Evolutionary conservation across 2,797 vertebrate genomes (phyloP).

Genomic region (Novumbra hubbsi): DNA sequence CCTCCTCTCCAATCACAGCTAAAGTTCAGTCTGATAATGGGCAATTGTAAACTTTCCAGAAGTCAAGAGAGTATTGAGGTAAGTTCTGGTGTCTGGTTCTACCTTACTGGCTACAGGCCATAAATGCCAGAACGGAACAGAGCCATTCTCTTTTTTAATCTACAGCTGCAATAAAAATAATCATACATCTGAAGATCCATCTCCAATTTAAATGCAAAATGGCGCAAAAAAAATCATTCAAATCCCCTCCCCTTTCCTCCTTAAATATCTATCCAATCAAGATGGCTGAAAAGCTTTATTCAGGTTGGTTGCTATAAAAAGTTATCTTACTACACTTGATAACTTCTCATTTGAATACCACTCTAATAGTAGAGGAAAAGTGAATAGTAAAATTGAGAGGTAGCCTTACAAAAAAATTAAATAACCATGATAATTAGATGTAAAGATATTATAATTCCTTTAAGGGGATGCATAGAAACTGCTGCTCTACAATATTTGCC

Average conservation of each 20-base stretch:
- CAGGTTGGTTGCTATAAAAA: conserved; percentile 60
- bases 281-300: conserved; percentile 61
- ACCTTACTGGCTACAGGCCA: conserved; percentile 36
- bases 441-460: conserved; percentile 84
- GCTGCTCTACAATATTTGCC: conserved; percentile 81
- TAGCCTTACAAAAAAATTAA: conserved; percentile 78
- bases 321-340: conserved; percentile 70
- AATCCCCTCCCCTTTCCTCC: conserved; percentile 28
- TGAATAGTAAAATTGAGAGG: conserved; percentile 77
- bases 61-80: conserved; percentile 40
- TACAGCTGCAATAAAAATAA: conserved; percentile 59
- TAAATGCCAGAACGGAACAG: conserved; percentile 39
- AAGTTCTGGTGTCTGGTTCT: conserved; percentile 3
- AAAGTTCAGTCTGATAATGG: conserved; percentile 26
- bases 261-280: conserved; percentile 62
- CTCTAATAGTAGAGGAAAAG: conserved; percentile 61
- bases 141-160: conserved; percentile 66
- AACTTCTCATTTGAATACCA: conserved; percentile 71
- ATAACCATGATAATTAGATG: conserved; percentile 82
- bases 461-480: conserved; percentile 81
- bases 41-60: conserved; percentile 47
- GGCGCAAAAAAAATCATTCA: conserved; percentile 53
- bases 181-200: conserved; percentile 64
- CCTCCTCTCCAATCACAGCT: conserved; percentile 46
- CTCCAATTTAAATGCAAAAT: conserved; percentile 67